Base-by-base conservation (phyloP, 2,797 vertebrate genomes). In the Microchirus variegatus region DNA sequence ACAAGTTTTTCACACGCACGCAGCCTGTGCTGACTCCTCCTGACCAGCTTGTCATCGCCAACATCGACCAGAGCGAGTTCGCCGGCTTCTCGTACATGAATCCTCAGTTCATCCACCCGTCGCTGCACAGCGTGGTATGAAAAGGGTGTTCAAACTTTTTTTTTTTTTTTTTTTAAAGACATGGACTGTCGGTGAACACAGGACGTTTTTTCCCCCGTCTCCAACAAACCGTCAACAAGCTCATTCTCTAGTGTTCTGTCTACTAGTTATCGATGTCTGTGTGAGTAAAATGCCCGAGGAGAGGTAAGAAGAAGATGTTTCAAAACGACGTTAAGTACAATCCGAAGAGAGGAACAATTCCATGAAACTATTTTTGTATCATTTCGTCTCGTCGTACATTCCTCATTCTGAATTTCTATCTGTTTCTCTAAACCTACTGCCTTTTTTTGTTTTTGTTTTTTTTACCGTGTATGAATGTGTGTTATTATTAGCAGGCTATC, bases 11-110 rank as follows among this genome's bases (percentile, higher is more conserved):
- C 86, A 99, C 98, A 0, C 94, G 98, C 63, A 96, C 96, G 15
- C 98, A 98, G 72, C 98, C 98, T 0, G 95, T 99, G 84, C 72
- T 99, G 81, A 99, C 98, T 0, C 98, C 98, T 0, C 96, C 98
- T 0, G 98, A 99, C 82, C 96, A 99, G 87, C 92, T 99, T 86
- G 96, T 99, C 92, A 98, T 99, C 43, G 92, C 97, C 72, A 99
- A 99, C 93, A 96, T 99, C 58, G 98, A 99, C 91, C 98, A 99
- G 91, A 92, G 94, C 41, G 98, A 99, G 88, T 99, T 99, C 0
- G 96, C 96, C 10, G 98, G 97, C 51, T 99, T 99, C 92, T 99
- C 97, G 8, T 99, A 89, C 49, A 90, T 98, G 86, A 99, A 99
- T 87, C 91, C 92, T 14, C 95, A 97, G 90, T 99, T 98, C 17